A percentile compares a stretch with the other conserved stretches of the same genome.
Evolutionary conservation across 2,888 invertebrate genomes (phyloP).

Genomic region (Dolichomitus sp.): DNA sequence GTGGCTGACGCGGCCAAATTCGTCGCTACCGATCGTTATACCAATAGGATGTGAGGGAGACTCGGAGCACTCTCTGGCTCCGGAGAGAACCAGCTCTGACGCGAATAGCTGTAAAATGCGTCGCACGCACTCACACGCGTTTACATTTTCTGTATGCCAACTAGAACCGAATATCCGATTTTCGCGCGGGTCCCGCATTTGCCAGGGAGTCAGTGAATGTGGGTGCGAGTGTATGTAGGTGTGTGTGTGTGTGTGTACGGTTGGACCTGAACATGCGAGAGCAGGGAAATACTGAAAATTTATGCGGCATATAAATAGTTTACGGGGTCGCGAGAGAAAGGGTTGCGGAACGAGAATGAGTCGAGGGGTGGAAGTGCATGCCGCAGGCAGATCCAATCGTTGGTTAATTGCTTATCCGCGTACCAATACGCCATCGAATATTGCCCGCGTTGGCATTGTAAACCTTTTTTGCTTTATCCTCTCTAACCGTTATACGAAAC

Average conservation of each 20-base stretch:
- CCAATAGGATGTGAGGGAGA: conserved; percentile 19
- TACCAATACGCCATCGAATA: conserved; percentile 74
- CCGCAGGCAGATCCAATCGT: conserved; percentile 78
- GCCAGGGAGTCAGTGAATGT: neutral
- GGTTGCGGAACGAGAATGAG: conserved; percentile 24
- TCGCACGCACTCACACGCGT: neutral
- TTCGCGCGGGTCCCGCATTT: conserved; percentile 29
- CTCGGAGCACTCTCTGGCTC: conserved; percentile 2
- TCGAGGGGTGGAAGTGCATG: conserved; percentile 45
- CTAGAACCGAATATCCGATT: conserved; percentile 52
- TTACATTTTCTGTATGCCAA: conserved; percentile 45
- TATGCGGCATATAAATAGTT: conserved; percentile 79
- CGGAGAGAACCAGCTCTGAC: conserved; percentile 4
- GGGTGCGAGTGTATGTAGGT: neutral
- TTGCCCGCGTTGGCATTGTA: conserved; percentile 75
- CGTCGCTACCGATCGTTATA: conserved; percentile 33
- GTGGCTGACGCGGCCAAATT: conserved; percentile 18
- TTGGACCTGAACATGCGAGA: conserved; percentile 22
- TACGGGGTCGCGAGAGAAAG: conserved; percentile 68
- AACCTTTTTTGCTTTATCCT: conserved; percentile 70
- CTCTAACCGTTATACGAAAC: conserved; percentile 36
- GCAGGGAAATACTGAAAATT: conserved; percentile 72
- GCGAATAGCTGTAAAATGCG: conserved; percentile 27
- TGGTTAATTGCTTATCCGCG: conserved; percentile 80
- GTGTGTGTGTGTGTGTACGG: conserved; percentile 1